phyloP scores from a whole-genome alignment of 2,113 vertebrate species.

The Cercopithecus mona region DNA sequence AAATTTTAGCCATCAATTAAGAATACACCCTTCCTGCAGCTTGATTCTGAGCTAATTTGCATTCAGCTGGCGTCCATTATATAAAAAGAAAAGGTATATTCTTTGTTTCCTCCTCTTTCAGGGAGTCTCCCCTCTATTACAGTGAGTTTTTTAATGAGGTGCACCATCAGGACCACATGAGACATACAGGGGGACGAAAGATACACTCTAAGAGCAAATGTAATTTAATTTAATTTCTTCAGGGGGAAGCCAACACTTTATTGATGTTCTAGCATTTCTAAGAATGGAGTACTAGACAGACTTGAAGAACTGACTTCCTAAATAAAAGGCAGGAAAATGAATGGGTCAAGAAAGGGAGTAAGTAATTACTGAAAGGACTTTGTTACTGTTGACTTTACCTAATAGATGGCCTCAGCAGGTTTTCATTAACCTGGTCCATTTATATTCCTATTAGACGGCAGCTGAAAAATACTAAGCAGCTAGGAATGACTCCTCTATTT shows the following conservation, averaged over 20 bases:
- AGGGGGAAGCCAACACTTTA: not conserved
- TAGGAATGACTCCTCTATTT: not conserved
- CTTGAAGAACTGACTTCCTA: not conserved
- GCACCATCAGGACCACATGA: not conserved
- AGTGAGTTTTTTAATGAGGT: not conserved
- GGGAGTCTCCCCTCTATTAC: rapidly evolving
- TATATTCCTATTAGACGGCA: not conserved
- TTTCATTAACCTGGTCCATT: not conserved
- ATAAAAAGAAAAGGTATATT: not conserved
- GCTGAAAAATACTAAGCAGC: not conserved
- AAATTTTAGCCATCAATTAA: not conserved
- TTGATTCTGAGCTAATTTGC: not conserved
- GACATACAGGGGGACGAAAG: not conserved
- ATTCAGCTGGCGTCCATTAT: not conserved
- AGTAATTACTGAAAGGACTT: not conserved
- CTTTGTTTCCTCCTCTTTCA: not conserved
- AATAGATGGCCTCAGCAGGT: not conserved
- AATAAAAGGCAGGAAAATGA: not conserved
- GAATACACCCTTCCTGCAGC: not conserved
- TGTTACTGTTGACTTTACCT: not conserved
- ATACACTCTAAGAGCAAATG: not conserved
- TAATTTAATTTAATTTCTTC: not conserved
- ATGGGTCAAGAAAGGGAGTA: not conserved
- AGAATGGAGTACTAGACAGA: not conserved
- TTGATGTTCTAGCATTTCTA: not conserved